Evolutionary conservation across 2,113 vertebrate genomes (phyloP), one percentile per base, ranked within the genome.

Genomic region (Macroglossus sobrinus): DNA sequence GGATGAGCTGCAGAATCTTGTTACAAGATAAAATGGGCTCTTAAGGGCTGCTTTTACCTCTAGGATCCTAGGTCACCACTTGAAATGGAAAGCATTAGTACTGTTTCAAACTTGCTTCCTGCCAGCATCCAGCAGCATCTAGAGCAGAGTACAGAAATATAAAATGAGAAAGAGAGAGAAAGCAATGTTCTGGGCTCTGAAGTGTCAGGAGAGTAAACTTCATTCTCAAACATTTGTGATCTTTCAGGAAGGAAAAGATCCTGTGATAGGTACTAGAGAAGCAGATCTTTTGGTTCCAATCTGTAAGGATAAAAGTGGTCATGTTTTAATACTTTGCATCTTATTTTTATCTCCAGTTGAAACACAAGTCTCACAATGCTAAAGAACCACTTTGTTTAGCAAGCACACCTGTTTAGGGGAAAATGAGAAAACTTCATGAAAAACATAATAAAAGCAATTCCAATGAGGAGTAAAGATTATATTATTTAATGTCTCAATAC

Each of bases 11-110:
- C 0, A 0, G 59, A 16, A 33, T 96, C 40, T 91, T 88, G 92
- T 84, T 93, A 66, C 14, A 84, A 91, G 91, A 97, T 82, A 75
- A 97, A 95, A 79, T 50, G 92, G 11, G 53, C 63, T 64, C 47
- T 35, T 24, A 30, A 38, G 38, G 78, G 45, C 75, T 95, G 66
- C 45, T 96, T 97, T 98, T 93, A 40, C 93, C 76, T 38, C 53
- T 35, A 87, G 55, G 40, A 76, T 22, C 66, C 95, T 97, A 43
- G 38, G 53, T 64, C 68, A 84, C 4, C 18, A 55, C 11, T 89
- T 91, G 43, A 90, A 94, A 93, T 13, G 85, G 21, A 89, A 14
- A 45, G 18, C 10, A 33, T 55, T 76, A 43, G 35, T 61, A 2
- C 57, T 84, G 7, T 43, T 94, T 79, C 40, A 75, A 59, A 86